Conservation (phyloP, 2,888 invertebrate species). For the Pecten maximus region DNA sequence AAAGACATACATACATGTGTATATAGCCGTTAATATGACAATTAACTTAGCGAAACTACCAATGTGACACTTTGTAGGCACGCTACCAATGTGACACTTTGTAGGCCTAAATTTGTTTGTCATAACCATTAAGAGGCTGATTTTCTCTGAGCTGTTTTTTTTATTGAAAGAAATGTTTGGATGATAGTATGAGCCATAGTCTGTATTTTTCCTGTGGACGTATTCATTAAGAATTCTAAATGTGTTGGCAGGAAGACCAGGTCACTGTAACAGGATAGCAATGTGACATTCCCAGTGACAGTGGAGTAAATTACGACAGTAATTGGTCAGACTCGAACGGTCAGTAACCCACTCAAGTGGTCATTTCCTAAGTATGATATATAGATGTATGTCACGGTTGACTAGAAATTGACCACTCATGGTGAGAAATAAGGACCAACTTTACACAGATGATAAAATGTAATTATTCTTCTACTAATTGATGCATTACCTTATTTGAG, state of each 20-base stretch:
- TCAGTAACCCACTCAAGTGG: neutral
- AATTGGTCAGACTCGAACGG: neutral
- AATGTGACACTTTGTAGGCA: no score
- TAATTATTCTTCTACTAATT: slow-evolving; percentile 16
- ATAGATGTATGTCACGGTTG: neutral
- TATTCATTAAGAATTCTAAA: neutral
- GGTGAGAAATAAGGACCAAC: neutral
- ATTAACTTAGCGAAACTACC: no score
- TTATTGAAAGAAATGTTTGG: neutral
- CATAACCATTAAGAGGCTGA: neutral
- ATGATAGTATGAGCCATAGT: neutral
- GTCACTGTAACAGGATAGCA: neutral
- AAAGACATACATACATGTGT: no score
- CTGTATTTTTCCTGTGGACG: neutral
- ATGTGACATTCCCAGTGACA: neutral
- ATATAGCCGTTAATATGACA: no score
- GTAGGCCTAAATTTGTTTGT: no score
- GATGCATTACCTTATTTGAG: neutral
- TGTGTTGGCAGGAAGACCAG: neutral
- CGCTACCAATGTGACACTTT: no score
- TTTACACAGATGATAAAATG: neutral
- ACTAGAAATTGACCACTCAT: slow-evolving; percentile 23
- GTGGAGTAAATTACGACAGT: neutral
- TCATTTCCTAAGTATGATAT: slow-evolving; percentile 31
- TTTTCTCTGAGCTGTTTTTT: neutral